phyloP scores from a whole-genome alignment of 2,797 vertebrate species.

The Helicolenus hilgendorfi region DNA sequence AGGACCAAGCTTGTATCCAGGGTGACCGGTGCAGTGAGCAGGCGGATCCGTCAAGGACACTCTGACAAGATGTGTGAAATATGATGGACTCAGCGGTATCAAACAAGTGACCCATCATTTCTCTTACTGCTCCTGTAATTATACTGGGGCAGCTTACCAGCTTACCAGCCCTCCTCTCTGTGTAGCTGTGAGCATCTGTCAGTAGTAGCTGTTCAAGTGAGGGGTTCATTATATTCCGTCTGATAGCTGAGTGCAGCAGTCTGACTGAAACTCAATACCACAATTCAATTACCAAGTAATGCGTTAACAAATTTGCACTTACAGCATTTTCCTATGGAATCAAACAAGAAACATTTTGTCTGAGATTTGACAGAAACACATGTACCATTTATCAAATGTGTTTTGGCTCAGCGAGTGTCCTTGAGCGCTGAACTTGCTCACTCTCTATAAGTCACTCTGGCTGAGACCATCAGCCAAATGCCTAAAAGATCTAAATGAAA shows the following conservation, averaged over 20 bases:
- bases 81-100: neutral
- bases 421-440: neutral
- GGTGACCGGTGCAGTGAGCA: neutral
- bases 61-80: neutral
- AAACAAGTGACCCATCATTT: neutral
- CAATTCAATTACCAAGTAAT: neutral
- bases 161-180: neutral
- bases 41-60: neutral
- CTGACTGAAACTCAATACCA: constrained; percentile 14
- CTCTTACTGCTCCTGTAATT: neutral
- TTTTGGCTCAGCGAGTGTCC: constrained; percentile 19
- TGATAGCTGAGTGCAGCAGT: neutral
- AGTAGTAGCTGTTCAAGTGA: neutral
- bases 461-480: constrained; percentile 1
- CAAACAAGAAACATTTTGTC: neutral
- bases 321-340: constrained; percentile 4
- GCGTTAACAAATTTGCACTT: neutral
- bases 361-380: neutral
- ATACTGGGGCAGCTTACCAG: neutral
- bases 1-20: neutral
- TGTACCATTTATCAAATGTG: constrained; percentile 20
- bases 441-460: neutral
- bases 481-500: neutral
- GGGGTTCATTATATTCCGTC: constrained; percentile 17
- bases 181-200: neutral